Evolutionary conservation across 2,888 invertebrate species (phyloP).

Genomic region (Apodemia hepburni): DNA sequence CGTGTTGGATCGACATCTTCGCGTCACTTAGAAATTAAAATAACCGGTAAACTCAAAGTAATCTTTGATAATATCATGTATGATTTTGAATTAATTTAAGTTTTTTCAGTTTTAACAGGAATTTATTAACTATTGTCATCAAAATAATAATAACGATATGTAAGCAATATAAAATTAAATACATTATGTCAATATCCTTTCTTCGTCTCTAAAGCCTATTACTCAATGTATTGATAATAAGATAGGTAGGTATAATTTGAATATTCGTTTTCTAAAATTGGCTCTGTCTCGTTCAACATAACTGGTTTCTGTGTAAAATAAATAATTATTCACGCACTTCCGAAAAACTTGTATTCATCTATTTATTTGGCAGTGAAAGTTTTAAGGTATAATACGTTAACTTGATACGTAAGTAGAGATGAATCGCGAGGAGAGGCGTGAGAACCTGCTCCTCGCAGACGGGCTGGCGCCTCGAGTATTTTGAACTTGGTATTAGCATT

Average conservation of each 20-base stretch:
- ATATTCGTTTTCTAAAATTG: slow-evolving; percentile 20
- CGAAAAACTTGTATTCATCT: slow-evolving; percentile 41
- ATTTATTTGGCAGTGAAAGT: slow-evolving; percentile 63
- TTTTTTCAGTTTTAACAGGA: too few relatives aligned
- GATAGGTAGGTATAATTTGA: slow-evolving; percentile 10
- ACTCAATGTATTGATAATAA: not conserved
- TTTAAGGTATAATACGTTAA: slow-evolving; percentile 45
- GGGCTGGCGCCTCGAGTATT: slow-evolving; percentile 58
- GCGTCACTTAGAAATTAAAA: too few relatives aligned
- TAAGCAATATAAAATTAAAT: not conserved
- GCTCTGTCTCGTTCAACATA: slow-evolving; percentile 26
- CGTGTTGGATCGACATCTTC: too few relatives aligned
- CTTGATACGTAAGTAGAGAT: slow-evolving; percentile 45
- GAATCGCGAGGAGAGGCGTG: slow-evolving; percentile 44
- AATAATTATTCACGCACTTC: slow-evolving; percentile 44
- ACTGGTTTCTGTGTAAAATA: slow-evolving; percentile 40
- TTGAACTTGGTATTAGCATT: slow-evolving; percentile 25
- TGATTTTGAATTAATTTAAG: too few relatives aligned
- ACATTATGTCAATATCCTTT: slow-evolving; percentile 5
- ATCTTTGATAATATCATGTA: too few relatives aligned
- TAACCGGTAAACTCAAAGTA: too few relatives aligned
- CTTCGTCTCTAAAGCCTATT: not conserved
- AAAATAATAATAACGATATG: too few relatives aligned
- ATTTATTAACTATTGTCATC: too few relatives aligned
- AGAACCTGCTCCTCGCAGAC: slow-evolving; percentile 59